Base-by-base conservation (phyloP, 2,797 vertebrate genomes). In the Vespertilio murinus region DNA sequence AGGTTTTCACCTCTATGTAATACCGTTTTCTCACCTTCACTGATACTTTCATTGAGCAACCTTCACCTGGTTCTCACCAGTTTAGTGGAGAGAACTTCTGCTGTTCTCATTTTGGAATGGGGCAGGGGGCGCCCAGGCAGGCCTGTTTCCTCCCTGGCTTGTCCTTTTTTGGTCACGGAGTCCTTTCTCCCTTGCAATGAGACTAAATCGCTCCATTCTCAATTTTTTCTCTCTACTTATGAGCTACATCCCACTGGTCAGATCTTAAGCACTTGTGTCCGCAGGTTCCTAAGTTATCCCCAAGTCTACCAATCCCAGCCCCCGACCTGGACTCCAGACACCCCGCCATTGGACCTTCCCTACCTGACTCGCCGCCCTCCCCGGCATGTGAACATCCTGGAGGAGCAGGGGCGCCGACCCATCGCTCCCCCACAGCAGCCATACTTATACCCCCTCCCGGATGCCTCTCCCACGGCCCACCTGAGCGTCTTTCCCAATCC, bases 371-470 rank as follows among this genome's bases (percentile, higher is more conserved):
- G 35, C 22, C 38, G 9, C 35, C 4, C 8, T 52, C 40, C 25
- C 35, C 1, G n/a, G 16, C 38, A 12, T 0, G 13, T 1, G 20
- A 61, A 28, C 20, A 47, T 22, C n/a, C 38, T 25, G n/a, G 5
- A 30, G 23, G 14, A 33, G 35, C 20, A 40, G 61, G 54, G 61
- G 61, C 77, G 2, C 16, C 30, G n/a, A 42, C 0, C 61, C 2
- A 14, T 9, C 2, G 4, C 38, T 79, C 11, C 6, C 2, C 23
- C 12, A 0, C 0, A 25, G 5, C 30, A 0, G 0, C 42, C 40
- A 2, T 0, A 38, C 8, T 25, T 38, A 49, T 8, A 11, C 42
- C 22, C 28, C 0, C 18, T 30, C 28, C 0, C 8, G 5, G 30
- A 33, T n/a, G 17, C 5, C 20, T 11, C 40, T 17, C 47, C 13